Conservation (phyloP, 1,140 invertebrate species). For the Spodoptera litura region DNA sequence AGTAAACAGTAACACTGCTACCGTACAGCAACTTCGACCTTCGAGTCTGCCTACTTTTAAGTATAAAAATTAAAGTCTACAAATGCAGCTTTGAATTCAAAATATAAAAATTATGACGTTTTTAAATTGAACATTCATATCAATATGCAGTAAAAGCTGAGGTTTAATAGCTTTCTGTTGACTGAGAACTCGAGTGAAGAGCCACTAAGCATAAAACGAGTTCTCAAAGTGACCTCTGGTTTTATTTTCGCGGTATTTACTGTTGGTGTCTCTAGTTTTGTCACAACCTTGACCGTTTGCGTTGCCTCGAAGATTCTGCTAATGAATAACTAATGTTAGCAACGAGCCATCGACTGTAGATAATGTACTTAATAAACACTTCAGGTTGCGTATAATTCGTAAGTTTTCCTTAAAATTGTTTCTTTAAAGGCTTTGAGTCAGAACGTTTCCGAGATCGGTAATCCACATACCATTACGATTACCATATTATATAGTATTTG, state of each 20-base stretch:
- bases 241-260: constrained; percentile 36
- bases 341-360: constrained; percentile 4
- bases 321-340: constrained; percentile 45
- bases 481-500: neutral
- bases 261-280: constrained; percentile 18
- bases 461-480: constrained; percentile 5
- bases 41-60: too few relatives aligned
- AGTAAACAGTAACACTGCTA: too few relatives aligned
- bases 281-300: constrained; percentile 38
- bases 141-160: neutral
- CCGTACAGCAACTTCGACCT: too few relatives aligned
- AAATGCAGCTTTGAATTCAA: neutral
- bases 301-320: constrained; percentile 34
- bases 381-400: constrained; percentile 23
- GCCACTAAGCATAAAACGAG: constrained; percentile 18
- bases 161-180: constrained; percentile 11
- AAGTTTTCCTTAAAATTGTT: constrained; percentile 33
- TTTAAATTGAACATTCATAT: neutral
- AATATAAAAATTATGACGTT: neutral
- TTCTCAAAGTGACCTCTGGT: constrained; percentile 41
- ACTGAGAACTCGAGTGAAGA: constrained; percentile 3
- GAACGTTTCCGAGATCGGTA: neutral
- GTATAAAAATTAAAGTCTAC: neutral
- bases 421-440: constrained; percentile 24
- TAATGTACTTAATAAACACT: neutral